A percentile compares a stretch with the other conserved stretches of the same genome.
These are phyloP conservation scores for Glyptemys insculpta DNA, from an alignment of 2,797 vertebrate species.

Conservation along the genomic window DNA sequence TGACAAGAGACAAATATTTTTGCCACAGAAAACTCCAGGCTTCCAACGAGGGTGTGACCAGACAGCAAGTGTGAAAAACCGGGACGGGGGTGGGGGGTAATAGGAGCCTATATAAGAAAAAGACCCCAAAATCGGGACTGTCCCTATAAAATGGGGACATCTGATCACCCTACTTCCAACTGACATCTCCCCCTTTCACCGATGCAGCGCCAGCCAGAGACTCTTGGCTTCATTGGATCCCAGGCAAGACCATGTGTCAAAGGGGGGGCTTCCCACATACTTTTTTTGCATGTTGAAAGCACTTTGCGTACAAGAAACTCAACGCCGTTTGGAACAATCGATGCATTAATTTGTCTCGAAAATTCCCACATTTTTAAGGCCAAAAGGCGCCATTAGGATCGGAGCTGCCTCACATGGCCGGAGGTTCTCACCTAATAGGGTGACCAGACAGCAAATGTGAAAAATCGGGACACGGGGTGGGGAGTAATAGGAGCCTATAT, in stretches of 20 bases:
- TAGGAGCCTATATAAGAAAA: too few species aligned
- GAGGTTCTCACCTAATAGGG: not conserved
- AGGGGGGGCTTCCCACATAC: not conserved
- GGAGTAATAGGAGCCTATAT: too few species aligned
- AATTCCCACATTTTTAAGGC: not conserved
- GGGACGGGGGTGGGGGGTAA: too few species aligned
- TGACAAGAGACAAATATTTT: not conserved
- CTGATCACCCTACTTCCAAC: not conserved
- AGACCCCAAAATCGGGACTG: too few species aligned
- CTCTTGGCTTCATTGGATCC: not conserved
- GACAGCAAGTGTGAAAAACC: too few species aligned
- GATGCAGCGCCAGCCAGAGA: not conserved
- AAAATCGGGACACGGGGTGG: too few species aligned
- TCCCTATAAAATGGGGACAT: too few species aligned
- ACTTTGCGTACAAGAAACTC: not conserved
- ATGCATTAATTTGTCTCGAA: not conserved
- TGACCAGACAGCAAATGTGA: too few species aligned
- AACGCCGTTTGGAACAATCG: not conserved
- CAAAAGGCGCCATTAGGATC: not conserved
- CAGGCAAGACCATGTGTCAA: not conserved
- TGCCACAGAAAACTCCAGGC: not conserved
- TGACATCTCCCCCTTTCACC: not conserved
- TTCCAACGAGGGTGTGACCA: fast-evolving
- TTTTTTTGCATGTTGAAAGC: not conserved
- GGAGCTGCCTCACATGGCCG: not conserved